These are phyloP conservation scores for Dorcus parallelipipedus DNA, from an alignment of 2,888 invertebrate species.

Conservation along the genomic window DNA sequence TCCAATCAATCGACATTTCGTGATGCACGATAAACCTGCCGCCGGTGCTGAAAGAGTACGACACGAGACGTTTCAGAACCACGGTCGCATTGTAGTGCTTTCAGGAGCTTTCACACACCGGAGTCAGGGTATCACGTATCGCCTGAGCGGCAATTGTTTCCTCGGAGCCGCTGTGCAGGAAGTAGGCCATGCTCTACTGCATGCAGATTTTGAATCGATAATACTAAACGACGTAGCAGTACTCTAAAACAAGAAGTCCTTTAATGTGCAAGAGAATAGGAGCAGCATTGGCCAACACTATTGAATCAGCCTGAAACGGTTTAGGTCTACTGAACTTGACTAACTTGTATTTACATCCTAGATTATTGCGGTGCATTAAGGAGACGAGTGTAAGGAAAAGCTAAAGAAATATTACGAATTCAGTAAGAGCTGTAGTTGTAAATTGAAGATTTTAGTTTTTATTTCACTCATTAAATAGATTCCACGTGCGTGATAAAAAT, in stretches of 20 bases:
- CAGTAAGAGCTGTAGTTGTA: too few relatives aligned
- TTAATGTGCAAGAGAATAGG: too few relatives aligned
- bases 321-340: too few relatives aligned
- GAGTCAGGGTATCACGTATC: constrained; percentile 27
- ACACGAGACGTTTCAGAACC: constrained; percentile 13
- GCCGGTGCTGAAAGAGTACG: constrained; percentile 12
- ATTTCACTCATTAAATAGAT: too few relatives aligned
- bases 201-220: constrained; percentile 29
- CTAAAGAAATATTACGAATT: too few relatives aligned
- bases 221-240: constrained; percentile 22
- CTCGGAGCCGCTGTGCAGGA: constrained; percentile 22
- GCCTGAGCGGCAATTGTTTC: constrained; percentile 27
- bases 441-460: too few relatives aligned
- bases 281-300: too few relatives aligned
- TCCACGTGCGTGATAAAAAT: too few relatives aligned
- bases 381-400: too few relatives aligned
- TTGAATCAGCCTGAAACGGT: too few relatives aligned
- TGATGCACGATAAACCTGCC: constrained; percentile 16
- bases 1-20: constrained; percentile 13
- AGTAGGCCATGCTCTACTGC: constrained; percentile 26
- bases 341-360: too few relatives aligned
- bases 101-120: constrained; percentile 22
- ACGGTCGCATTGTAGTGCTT: constrained; percentile 15
- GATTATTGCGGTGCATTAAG: too few relatives aligned
- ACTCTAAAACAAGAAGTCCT: constrained; percentile 10